Percentiles rank a stretch among this genome's conserved stretches.
These are phyloP conservation scores for Saguinus midas DNA, from an alignment of 2,113 vertebrate species.

Conservation along the genomic window DNA sequence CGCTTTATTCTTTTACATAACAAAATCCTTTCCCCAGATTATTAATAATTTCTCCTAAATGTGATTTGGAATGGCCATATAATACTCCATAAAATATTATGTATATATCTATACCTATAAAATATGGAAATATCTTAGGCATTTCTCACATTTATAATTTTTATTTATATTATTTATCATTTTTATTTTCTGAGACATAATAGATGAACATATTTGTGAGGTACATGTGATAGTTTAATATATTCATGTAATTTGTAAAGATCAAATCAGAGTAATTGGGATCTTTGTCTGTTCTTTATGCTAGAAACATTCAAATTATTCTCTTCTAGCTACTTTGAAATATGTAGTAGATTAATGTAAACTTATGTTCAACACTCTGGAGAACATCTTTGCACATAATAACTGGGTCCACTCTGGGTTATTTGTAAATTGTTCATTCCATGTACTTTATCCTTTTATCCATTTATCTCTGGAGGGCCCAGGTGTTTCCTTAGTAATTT, in stretches of 20 bases:
- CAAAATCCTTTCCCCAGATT: neutral
- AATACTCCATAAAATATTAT: neutral
- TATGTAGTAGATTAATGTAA: neutral
- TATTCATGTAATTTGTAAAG: neutral
- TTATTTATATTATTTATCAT: neutral
- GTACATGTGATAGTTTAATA: neutral
- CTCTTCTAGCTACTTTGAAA: neutral
- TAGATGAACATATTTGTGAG: neutral
- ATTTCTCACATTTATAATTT: constrained; percentile 22
- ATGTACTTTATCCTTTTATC: neutral
- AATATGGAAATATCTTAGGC: neutral
- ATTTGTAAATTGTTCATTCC: neutral
- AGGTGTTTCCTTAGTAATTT: neutral
- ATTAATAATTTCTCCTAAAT: constrained; percentile 2
- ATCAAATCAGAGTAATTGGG: neutral
- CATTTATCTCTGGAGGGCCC: neutral
- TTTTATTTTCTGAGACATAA: neutral
- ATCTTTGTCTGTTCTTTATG: neutral
- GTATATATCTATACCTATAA: neutral
- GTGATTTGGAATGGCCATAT: neutral
- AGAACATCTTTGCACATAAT: neutral
- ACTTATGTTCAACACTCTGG: neutral
- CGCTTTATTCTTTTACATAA: neutral
- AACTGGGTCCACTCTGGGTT: neutral
- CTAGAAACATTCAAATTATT: neutral